Conservation (phyloP, 2,113 vertebrate genomes). For the Ciconia maguari region DNA sequence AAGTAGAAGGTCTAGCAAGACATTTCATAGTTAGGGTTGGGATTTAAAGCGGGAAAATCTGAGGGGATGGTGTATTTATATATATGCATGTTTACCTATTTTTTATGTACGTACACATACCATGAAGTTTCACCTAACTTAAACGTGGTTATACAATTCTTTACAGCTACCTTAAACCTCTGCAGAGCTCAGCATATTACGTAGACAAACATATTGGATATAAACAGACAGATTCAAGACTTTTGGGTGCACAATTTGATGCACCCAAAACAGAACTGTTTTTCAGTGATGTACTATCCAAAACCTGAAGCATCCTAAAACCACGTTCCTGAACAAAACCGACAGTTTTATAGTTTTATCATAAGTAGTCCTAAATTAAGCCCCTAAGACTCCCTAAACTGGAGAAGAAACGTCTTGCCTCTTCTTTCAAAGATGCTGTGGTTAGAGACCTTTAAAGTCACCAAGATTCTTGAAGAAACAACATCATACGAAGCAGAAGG, state of each 20-base stretch:
- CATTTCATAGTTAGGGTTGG: not conserved
- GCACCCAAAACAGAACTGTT: not conserved
- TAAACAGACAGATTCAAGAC: not conserved
- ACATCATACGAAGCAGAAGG: not conserved
- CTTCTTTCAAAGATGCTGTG: not conserved
- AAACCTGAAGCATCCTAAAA: not conserved
- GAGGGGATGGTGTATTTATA: accelerated
- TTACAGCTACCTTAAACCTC: not conserved
- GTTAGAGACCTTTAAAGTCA: not conserved
- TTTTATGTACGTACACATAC: not conserved
- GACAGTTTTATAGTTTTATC: not conserved
- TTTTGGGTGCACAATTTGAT: not conserved
- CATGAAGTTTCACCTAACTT: not conserved
- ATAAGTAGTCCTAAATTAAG: not conserved
- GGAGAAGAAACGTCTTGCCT: not conserved
- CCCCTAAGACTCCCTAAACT: not conserved
- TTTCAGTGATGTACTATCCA: not conserved
- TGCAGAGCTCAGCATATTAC: not conserved
- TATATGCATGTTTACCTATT: not conserved
- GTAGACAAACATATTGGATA: not conserved
- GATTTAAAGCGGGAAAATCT: not conserved
- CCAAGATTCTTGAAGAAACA: not conserved
- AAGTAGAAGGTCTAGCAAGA: not conserved
- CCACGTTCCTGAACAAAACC: not conserved
- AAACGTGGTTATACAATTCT: not conserved